These are phyloP conservation scores for Bembecia ichneumoniformis DNA, from an alignment of 2,888 invertebrate species.

Conservation along the genomic window DNA sequence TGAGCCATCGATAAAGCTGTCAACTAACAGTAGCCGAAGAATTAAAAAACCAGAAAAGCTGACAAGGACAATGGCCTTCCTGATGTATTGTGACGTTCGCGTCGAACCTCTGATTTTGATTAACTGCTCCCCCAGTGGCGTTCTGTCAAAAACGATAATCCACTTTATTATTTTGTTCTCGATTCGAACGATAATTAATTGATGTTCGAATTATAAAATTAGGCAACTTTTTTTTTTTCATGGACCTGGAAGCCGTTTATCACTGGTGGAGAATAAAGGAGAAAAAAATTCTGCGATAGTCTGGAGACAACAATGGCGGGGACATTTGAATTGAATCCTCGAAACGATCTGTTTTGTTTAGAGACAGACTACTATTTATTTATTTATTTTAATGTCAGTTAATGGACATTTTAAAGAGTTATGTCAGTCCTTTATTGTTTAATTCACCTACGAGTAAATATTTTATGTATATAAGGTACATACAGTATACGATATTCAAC, in stretches of 20 bases:
- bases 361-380: conserved; percentile 19
- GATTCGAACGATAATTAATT: conserved; percentile 40
- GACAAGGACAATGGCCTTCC: conserved; percentile 27
- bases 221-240: conserved; percentile 1
- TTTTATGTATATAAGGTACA: no score
- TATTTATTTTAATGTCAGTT: conserved; percentile 43
- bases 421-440: conserved; percentile 12
- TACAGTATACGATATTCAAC: no score
- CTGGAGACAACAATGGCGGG: conserved; percentile 64
- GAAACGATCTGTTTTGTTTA: conserved; percentile 31
- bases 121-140: conserved; percentile 45
- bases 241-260: conserved; percentile 28
- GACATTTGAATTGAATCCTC: conserved; percentile 59
- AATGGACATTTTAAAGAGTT: conserved; percentile 25
- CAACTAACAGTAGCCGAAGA: conserved; percentile 45
- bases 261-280: conserved; percentile 40
- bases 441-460: background rate
- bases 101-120: conserved; percentile 39
- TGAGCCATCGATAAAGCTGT: conserved; percentile 45
- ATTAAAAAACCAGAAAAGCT: conserved; percentile 19
- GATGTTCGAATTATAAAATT: conserved; percentile 23
- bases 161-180: conserved; percentile 38
- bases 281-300: conserved; percentile 28
- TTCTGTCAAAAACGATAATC: conserved; percentile 48
- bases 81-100: conserved; percentile 43